Base-by-base conservation (phyloP, 2,113 vertebrate genomes). In the Pao palembangensis region DNA sequence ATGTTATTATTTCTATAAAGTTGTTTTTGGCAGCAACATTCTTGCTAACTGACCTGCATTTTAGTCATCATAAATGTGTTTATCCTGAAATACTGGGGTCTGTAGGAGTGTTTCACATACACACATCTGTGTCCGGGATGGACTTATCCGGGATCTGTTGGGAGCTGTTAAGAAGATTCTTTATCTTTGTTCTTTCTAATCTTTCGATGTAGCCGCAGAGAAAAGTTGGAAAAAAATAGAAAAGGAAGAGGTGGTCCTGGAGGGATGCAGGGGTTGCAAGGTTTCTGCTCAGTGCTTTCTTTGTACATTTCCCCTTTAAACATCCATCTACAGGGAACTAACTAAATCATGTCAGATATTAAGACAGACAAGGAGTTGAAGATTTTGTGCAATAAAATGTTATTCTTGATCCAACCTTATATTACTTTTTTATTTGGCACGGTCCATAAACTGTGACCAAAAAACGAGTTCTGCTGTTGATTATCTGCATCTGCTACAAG, bases 261-360 rank as follows among this genome's bases (percentile, higher is more conserved):
- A 80, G 79, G 82, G 62, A 78, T 73, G 72, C 69, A 76, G 56
- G 76, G 76, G 51, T 69, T 80, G 65, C 62, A 70, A 49, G 79
- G 79, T 67, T 81, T 71, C 49, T 6, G 7, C 51, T 60, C 11
- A 18, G 59, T 31, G 28, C 64, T 58, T 64, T 48, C 23, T 49
- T 25, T 20, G 15, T 18, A 51, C 57, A 58, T 28, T 11, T 50
- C 52, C 52, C 55, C 53, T 28, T 31, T 53, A 8, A 38, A 38
- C 34, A 11, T 38, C 34, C 8, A 38, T 38, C 28, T 2, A 38
- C 34, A 8, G 34, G 34, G 1, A 38, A 38, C 34, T 12, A 38
- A 8, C 8, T 38, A 38, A 38, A 38, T 38, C 8, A 38, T 12
- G 8, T 38, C 11, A 28, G 25, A 7, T 38, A 38, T 3, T 8